Conservation (phyloP, 2,888 invertebrate species). For the Clostera curtula region DNA sequence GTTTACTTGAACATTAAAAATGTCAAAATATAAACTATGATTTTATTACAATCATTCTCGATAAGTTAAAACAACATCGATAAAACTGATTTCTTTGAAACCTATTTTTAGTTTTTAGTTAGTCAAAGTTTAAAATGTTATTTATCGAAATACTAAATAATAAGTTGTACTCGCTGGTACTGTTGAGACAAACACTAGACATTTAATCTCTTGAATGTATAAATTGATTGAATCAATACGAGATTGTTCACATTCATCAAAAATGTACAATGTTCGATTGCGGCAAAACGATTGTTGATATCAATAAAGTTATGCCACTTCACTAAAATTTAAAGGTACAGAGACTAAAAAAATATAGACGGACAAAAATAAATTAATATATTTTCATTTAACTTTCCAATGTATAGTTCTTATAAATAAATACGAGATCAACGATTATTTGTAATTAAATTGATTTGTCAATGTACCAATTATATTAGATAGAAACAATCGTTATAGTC, state of each 20-base stretch:
- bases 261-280: conserved; percentile 27
- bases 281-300: conserved; percentile 18
- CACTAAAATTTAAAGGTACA: too few relatives aligned
- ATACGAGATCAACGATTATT: conserved; percentile 31
- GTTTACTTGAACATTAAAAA: conserved; percentile 33
- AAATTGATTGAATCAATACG: conserved; percentile 31
- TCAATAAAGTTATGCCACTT: background rate
- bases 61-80: conserved; percentile 33
- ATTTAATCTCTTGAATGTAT: conserved; percentile 28
- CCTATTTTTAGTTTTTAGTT: conserved; percentile 28
- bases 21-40: conserved; percentile 23
- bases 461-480: conserved; percentile 1
- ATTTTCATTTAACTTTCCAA: conserved; percentile 5
- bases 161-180: conserved; percentile 41
- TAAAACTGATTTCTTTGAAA: conserved; percentile 54
- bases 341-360: conserved; percentile 10
- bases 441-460: conserved; percentile 1
- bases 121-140: conserved; percentile 37
- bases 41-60: conserved; percentile 26
- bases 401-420: conserved; percentile 20
- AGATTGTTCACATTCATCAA: conserved; percentile 31
- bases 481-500: conserved; percentile 19
- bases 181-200: conserved; percentile 19
- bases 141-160: conserved; percentile 25
- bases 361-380: background rate